Percentiles rank a stretch among this genome's conserved stretches.
Conservation (phyloP, 2,113 vertebrate genomes). For the Trematocara macrostoma region DNA sequence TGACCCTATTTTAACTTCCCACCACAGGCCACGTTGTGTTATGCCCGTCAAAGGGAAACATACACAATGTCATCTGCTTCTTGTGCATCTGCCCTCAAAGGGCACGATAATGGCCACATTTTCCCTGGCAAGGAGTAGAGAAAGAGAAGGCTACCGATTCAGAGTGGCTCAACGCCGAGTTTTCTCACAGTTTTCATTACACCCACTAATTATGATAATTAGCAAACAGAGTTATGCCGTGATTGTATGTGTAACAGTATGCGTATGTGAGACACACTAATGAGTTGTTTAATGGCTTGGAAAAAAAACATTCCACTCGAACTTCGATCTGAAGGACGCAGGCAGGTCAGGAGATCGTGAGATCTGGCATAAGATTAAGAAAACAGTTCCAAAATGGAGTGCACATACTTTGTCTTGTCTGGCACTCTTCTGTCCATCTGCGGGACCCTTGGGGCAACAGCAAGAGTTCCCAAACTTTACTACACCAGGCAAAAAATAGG, state of each 20-base stretch:
- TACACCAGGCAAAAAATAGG: slow-evolving; percentile 1
- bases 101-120: not conserved
- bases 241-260: not conserved
- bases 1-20: slow-evolving; percentile 8
- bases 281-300: not conserved
- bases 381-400: slow-evolving; percentile 20
- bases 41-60: not conserved
- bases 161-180: not conserved
- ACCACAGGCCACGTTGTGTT: slow-evolving; percentile 1
- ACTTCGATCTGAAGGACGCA: not conserved
- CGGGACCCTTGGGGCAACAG: slow-evolving; percentile 2
- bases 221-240: not conserved
- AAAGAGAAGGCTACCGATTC: not conserved
- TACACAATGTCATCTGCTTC: not conserved
- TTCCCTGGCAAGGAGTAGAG: not conserved
- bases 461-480: slow-evolving; percentile 35
- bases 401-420: slow-evolving; percentile 30
- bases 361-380: slow-evolving; percentile 40
- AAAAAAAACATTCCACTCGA: not conserved
- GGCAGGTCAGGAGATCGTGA: slow-evolving; percentile 41
- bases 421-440: slow-evolving; percentile 6
- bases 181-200: not conserved
- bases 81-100: slow-evolving; percentile 11
- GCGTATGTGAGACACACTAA: not conserved
- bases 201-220: not conserved